Evolutionary conservation across 2,888 invertebrate genomes (phyloP).

Genomic region (Peribatodes rhomboidaria): DNA sequence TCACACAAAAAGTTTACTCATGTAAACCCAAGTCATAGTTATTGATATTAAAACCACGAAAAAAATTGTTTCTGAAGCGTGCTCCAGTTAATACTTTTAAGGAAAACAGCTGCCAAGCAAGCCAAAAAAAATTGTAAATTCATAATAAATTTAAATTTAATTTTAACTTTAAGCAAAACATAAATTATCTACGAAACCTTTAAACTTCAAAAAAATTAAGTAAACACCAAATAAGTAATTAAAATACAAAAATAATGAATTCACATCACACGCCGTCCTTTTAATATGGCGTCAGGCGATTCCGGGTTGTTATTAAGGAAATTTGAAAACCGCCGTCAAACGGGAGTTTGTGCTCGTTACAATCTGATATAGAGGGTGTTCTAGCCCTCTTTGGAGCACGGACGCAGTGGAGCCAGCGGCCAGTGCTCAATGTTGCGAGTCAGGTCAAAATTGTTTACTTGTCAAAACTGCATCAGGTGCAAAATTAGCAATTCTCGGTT

Average conservation of each 20-base stretch:
- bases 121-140: too few species aligned
- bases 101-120: too few species aligned
- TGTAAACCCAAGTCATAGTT: too few species aligned
- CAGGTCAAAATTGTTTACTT: too few species aligned
- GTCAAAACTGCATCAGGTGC: too few species aligned
- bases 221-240: slow-evolving; percentile 5
- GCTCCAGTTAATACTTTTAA: too few species aligned
- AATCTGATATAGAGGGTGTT: slow-evolving; percentile 55
- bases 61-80: too few species aligned
- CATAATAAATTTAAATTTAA: too few species aligned
- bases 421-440: slow-evolving; percentile 17
- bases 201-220: neutral
- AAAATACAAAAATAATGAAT: slow-evolving; percentile 24
- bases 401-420: neutral
- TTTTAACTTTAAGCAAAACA: too few species aligned
- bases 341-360: slow-evolving; percentile 54
- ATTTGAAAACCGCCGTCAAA: slow-evolving; percentile 77
- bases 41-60: too few species aligned
- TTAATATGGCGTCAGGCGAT: slow-evolving; percentile 65
- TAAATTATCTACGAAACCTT: neutral
- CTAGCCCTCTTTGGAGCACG: slow-evolving; percentile 34
- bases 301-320: slow-evolving; percentile 80
- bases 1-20: too few species aligned
- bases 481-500: too few species aligned
- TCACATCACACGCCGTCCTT: slow-evolving; percentile 40